Percentiles rank a stretch among this genome's conserved stretches.
These are phyloP conservation scores for Orbicella faveolata DNA, from an alignment of 64 coral and sea anemone species.

Conservation along the genomic window DNA sequence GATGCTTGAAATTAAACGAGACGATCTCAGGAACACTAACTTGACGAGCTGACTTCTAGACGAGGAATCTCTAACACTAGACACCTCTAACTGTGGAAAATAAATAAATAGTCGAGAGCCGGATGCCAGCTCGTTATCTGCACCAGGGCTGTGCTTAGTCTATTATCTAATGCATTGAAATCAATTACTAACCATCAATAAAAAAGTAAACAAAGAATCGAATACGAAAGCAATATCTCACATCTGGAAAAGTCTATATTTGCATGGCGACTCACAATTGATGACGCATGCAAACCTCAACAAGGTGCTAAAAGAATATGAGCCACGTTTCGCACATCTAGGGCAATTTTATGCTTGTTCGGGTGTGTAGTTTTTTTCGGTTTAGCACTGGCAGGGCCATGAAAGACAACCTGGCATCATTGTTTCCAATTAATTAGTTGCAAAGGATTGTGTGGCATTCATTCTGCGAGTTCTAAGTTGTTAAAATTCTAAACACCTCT, in stretches of 20 bases:
- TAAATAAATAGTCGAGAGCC: background rate
- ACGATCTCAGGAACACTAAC: background rate
- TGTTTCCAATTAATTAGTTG: background rate
- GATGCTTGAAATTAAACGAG: background rate
- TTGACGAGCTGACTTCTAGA: background rate
- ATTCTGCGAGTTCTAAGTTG: background rate
- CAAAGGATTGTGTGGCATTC: background rate
- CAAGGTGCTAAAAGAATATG: conserved; percentile 3
- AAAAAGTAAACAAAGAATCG: conserved; percentile 30
- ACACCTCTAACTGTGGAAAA: background rate
- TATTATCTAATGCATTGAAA: conserved; percentile 11
- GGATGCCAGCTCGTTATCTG: too few relatives aligned
- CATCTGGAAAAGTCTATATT: conserved; percentile 21
- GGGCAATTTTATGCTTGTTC: background rate
- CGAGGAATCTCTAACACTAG: background rate
- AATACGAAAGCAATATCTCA: conserved; percentile 1
- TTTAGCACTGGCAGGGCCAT: background rate
- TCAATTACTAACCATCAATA: conserved; percentile 17
- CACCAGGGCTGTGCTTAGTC: background rate
- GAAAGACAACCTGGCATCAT: too few relatives aligned
- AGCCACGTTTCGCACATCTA: background rate
- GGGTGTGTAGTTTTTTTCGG: background rate
- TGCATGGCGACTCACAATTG: background rate
- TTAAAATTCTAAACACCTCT: background rate
- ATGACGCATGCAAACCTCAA: background rate